phyloP scores from a whole-genome alignment of 1,140 invertebrate genomes.

The Pseudoatta argentina region DNA sequence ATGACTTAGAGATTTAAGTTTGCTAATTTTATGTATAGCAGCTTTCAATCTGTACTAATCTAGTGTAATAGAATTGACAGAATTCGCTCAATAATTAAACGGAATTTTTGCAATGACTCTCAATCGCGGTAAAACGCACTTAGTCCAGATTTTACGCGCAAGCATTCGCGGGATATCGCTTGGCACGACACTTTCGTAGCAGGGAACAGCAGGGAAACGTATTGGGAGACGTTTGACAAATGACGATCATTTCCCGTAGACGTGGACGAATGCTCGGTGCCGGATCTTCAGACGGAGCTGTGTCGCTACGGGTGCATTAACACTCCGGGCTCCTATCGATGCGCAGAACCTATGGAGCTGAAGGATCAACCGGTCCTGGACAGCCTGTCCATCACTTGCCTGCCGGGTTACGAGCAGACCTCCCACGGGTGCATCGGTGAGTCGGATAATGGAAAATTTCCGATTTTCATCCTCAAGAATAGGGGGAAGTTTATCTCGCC shows the following conservation, averaged over 20 bases:
- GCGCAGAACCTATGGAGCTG: slow-evolving; percentile 79
- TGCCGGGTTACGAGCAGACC: slow-evolving; percentile 79
- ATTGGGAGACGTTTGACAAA: slow-evolving; percentile 47
- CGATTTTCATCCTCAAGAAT: neutral
- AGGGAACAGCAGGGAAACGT: neutral
- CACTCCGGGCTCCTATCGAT: slow-evolving; percentile 86
- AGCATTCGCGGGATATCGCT: neutral
- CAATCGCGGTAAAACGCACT: neutral
- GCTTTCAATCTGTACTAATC: too few relatives aligned
- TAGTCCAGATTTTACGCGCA: neutral
- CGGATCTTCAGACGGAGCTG: slow-evolving; percentile 84
- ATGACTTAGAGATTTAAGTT: too few relatives aligned
- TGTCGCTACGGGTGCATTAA: slow-evolving; percentile 86
- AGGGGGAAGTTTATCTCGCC: neutral
- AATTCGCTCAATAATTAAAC: too few relatives aligned
- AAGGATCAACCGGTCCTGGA: slow-evolving; percentile 79
- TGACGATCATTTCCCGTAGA: slow-evolving; percentile 82
- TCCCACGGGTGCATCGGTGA: slow-evolving; percentile 81
- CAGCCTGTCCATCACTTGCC: slow-evolving; percentile 76
- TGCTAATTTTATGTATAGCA: too few relatives aligned
- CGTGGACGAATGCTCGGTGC: slow-evolving; percentile 88
- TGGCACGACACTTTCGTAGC: neutral
- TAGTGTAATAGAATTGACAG: too few relatives aligned
- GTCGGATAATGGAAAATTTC: slow-evolving; percentile 61
- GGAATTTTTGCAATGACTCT: slow-evolving; percentile 3